These are phyloP conservation scores for Trisateles emortualis DNA, from an alignment of 2,888 invertebrate species.

Conservation along the genomic window DNA sequence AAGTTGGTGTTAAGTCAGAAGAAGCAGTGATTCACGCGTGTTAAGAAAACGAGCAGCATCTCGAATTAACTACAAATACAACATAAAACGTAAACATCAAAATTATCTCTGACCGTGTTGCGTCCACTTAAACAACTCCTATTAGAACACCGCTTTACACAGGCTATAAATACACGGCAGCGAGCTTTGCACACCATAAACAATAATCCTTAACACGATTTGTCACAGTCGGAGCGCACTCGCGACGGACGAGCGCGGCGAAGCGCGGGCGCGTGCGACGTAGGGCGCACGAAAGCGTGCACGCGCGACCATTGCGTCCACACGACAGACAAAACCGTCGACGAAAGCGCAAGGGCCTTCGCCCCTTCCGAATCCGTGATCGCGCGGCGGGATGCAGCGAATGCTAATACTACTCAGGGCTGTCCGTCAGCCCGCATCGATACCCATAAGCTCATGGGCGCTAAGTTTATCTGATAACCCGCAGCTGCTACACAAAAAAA, in stretches of 20 bases:
- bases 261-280: conserved; percentile 64
- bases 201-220: conserved; percentile 73
- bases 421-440: conserved; percentile 45
- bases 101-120: conserved; percentile 58
- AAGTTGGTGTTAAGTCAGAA: conserved; percentile 65
- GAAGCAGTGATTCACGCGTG: conserved; percentile 73
- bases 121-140: conserved; percentile 69
- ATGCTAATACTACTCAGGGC: conserved; percentile 73
- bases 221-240: conserved; percentile 66
- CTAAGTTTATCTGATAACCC: neutral
- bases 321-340: conserved; percentile 77
- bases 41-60: conserved; percentile 73
- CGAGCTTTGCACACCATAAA: conserved; percentile 74
- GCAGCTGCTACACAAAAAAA: neutral
- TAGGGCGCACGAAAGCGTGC: conserved; percentile 68
- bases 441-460: neutral
- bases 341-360: conserved; percentile 79
- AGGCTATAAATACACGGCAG: conserved; percentile 68
- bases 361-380: conserved; percentile 84
- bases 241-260: conserved; percentile 47
- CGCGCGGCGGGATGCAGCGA: conserved; percentile 82
- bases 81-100: conserved; percentile 74
- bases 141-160: conserved; percentile 57
- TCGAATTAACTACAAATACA: conserved; percentile 71
- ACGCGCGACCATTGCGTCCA: conserved; percentile 79